A percentile compares a stretch with the other conserved stretches of the same genome.
Evolutionary conservation across 1,140 invertebrate species (phyloP).

Genomic region (Lucilia sericata): DNA sequence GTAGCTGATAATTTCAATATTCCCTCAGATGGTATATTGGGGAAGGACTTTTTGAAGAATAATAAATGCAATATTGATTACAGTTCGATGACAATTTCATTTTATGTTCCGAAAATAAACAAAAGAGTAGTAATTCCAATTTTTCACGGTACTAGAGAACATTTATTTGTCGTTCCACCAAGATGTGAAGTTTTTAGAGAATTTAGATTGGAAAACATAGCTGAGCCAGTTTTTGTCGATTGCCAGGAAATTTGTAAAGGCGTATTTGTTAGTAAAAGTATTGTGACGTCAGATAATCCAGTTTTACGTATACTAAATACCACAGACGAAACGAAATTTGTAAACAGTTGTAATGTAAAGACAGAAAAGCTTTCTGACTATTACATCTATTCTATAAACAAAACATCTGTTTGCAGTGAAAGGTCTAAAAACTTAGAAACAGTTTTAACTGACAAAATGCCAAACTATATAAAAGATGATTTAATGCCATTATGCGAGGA

Average conservation of each 20-base stretch:
- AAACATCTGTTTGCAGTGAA: too few relatives aligned
- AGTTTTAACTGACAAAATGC: too few relatives aligned
- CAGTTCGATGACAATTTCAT: background rate
- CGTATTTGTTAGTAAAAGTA: background rate
- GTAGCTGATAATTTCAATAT: constrained; percentile 27
- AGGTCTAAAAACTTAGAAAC: too few relatives aligned
- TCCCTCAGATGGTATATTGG: constrained; percentile 30
- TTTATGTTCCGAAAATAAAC: background rate
- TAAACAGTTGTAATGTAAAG: too few relatives aligned
- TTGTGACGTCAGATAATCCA: too few relatives aligned
- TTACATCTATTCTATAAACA: too few relatives aligned
- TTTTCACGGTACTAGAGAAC: background rate
- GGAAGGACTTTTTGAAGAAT: background rate
- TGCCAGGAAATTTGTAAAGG: background rate
- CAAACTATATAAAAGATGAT: too few relatives aligned
- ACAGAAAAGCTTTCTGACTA: too few relatives aligned
- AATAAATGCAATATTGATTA: background rate
- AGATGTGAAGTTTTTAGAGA: constrained; percentile 31
- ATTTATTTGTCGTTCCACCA: background rate
- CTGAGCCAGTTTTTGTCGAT: background rate
- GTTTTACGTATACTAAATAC: too few relatives aligned
- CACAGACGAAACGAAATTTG: too few relatives aligned
- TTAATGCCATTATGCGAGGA: too few relatives aligned
- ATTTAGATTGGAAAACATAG: background rate
- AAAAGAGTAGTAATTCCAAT: background rate